Evolutionary conservation across 2,113 vertebrate genomes (phyloP).

Genomic region (Tyto alba): DNA sequence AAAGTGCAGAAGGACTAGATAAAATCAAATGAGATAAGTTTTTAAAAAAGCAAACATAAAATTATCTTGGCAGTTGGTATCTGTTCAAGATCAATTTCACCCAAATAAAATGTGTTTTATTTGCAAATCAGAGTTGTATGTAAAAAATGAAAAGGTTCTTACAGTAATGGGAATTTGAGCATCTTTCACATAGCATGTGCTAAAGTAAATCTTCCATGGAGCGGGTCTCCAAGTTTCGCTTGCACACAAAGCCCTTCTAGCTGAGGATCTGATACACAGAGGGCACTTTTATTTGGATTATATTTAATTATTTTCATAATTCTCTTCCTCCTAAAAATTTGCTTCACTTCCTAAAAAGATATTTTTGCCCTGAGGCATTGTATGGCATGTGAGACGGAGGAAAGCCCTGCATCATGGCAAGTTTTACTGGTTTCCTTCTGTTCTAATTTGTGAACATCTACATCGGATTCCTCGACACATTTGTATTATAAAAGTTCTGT

Average conservation of each 20-base stretch:
- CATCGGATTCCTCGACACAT: neutral
- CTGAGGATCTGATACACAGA: neutral
- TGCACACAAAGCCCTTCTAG: neutral
- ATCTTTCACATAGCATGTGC: neutral
- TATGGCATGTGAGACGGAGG: neutral
- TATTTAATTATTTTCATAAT: neutral
- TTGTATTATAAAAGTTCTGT: neutral
- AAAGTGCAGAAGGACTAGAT: neutral
- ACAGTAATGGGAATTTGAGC: neutral
- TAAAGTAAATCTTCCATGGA: neutral
- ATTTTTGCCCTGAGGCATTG: neutral
- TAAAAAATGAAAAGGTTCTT: neutral
- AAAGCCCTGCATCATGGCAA: neutral
- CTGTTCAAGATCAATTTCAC: neutral
- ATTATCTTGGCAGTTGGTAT: neutral
- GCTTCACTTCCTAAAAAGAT: neutral
- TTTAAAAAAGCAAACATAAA: neutral
- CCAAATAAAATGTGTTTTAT: neutral
- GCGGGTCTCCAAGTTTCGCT: neutral
- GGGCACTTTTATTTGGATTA: neutral
- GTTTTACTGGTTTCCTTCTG: neutral
- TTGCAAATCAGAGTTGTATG: neutral
- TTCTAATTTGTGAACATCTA: neutral
- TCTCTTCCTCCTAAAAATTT: neutral
- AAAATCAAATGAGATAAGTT: neutral